A percentile compares a stretch with the other conserved stretches of the same genome.
Conservation (phyloP, 2,113 vertebrate species). For the Erinaceus europaeus region DNA sequence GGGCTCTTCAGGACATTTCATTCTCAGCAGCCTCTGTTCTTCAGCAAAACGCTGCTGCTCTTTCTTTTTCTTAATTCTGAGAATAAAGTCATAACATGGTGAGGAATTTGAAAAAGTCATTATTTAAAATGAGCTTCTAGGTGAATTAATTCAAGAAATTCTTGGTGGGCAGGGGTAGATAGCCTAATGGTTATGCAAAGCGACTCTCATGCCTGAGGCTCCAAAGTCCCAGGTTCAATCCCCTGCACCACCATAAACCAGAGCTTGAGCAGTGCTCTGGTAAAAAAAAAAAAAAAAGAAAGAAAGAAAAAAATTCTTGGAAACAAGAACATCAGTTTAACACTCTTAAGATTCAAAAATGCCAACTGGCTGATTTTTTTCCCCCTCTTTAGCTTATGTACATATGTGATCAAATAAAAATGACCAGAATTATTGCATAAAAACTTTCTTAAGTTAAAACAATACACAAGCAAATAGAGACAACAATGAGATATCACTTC, state of each 20-base stretch:
- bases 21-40: conserved; percentile 80
- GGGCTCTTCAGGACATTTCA: conserved; percentile 4
- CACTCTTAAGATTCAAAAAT: not conserved
- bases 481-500: no score
- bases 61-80: conserved; percentile 90
- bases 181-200: no score
- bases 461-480: not conserved
- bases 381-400: not conserved
- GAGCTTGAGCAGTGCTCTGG: no score
- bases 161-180: no score
- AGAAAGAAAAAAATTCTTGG: no score
- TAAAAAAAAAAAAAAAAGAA: no score
- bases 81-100: conserved; percentile 1
- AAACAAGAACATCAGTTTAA: not conserved
- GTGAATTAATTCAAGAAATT: conserved; percentile 27
- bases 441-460: not conserved
- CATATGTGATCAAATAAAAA: not conserved
- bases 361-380: not conserved
- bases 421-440: not conserved
- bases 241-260: no score
- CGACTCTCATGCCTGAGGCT: no score
- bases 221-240: no score
- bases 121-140: conserved; percentile 25
- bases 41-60: conserved; percentile 84
- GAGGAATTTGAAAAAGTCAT: not conserved